Conservation (phyloP, 2,113 vertebrate species). For the Hassar affinis region DNA sequence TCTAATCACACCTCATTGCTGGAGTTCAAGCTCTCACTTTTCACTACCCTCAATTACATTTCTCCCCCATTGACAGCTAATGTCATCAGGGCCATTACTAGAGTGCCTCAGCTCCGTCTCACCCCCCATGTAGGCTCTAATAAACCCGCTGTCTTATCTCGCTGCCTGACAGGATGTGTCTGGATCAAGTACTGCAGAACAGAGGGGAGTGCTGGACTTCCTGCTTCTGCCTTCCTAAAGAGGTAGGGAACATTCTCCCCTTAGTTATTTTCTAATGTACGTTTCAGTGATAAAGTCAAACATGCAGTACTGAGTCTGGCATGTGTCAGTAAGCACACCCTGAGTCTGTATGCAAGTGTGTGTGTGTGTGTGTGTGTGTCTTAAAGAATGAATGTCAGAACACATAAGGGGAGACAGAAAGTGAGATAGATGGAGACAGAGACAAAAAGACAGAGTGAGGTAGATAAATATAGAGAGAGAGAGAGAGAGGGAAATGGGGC, state of each 20-base stretch:
- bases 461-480: neutral
- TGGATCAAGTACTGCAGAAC: neutral
- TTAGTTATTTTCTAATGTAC: neutral
- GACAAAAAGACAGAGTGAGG: neutral
- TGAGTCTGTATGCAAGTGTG: constrained; percentile 14
- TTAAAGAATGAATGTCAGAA: neutral
- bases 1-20: constrained; percentile 12
- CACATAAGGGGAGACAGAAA: rapidly evolving
- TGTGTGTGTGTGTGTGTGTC: neutral
- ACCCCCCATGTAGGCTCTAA: constrained; percentile 4
- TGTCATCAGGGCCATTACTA: constrained; percentile 25
- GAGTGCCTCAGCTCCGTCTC: constrained; percentile 15
- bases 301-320: neutral
- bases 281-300: neutral
- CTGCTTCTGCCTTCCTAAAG: neutral
- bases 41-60: constrained; percentile 32
- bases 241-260: neutral
- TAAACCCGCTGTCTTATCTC: constrained; percentile 31
- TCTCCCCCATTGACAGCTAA: constrained; percentile 29
- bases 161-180: constrained; percentile 16
- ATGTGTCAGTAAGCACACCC: neutral
- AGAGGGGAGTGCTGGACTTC: neutral
- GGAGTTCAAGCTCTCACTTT: constrained; percentile 23
- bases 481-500: neutral
- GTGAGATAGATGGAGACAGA: neutral